Base-by-base conservation (phyloP, 1,140 invertebrate species). In the Euura saliciscinereae region DNA sequence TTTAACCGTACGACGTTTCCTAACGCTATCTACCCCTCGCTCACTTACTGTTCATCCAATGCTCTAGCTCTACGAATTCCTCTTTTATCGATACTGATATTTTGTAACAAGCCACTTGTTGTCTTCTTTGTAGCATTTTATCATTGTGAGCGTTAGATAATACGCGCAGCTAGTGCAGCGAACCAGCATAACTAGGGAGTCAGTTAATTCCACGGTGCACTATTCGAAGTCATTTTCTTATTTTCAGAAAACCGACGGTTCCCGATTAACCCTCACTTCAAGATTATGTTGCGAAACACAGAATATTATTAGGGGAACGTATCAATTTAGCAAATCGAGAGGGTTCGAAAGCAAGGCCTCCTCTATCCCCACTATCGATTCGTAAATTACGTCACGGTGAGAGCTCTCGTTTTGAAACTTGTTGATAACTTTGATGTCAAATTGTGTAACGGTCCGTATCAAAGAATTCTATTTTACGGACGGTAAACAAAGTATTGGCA, bases 21-120 rank as follows among this genome's bases (percentile, higher is more conserved):
- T 28, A 28, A 3, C 10, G 51, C 13, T n/a, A 6, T 11, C 51
- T 59, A 28, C 13, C 10, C 13, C 13, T 59, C 10, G 10, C 13
- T 59, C 13, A 3, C 2, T 59, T 59, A 4, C 3, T n/a, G 13
- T 8, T 59, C 13, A 59, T 4, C 51, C 51, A 59, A 59, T 59
- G 51, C 13, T n/a, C 51, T 3, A n/a, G 8, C 13, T 11, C 13
- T 8, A 8, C 51, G 2, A n/a, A 11, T n/a, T n/a, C 51, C 51
- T n/a, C 13, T 59, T n/a, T 59, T 59, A 59, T 59, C 51, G 13
- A 59, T 59, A 59, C 10, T 59, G 51, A 59, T 59, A 59, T 59
- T 59, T 59, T 59, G 51, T 59, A 59, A 59, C 51, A 59, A 59
- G 51, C 10, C 10, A 28, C 51, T 59, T 59, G 51, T 59, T 59